phyloP scores from a whole-genome alignment of 2,888 invertebrate genomes.

The Tortrix viridana region DNA sequence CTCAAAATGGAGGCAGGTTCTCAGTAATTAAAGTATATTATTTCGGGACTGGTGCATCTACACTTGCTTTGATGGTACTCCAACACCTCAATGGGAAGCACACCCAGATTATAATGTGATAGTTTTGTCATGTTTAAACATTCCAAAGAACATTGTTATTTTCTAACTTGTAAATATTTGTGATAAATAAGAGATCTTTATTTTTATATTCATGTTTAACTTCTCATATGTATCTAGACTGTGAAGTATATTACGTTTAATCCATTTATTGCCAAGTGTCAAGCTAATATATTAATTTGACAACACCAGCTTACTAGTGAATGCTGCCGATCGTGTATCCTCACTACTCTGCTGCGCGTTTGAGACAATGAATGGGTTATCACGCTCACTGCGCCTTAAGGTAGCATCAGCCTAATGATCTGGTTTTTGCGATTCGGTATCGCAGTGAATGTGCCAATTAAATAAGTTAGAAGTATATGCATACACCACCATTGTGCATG shows the following conservation, averaged over 20 bases:
- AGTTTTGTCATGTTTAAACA: too few relatives aligned
- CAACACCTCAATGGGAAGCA: too few relatives aligned
- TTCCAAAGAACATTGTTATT: too few relatives aligned
- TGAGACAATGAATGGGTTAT: neutral
- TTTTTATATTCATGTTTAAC: slow-evolving; percentile 38
- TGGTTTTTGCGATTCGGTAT: neutral
- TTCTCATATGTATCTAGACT: slow-evolving; percentile 32
- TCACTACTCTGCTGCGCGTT: neutral
- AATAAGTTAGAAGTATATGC: neutral
- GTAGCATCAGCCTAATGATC: neutral
- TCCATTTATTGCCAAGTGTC: neutral
- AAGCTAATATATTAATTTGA: neutral
- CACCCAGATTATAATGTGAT: too few relatives aligned
- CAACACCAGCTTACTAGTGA: neutral
- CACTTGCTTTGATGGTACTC: too few relatives aligned
- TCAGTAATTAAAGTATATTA: too few relatives aligned
- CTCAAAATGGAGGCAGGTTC: too few relatives aligned
- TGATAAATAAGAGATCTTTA: slow-evolving; percentile 43
- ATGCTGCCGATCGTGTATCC: too few relatives aligned
- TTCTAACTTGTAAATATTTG: slow-evolving; percentile 35
- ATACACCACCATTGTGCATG: slow-evolving; percentile 1
- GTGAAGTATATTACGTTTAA: neutral
- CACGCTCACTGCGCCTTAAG: neutral
- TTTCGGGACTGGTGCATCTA: too few relatives aligned
- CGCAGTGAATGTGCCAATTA: neutral